Evolutionary conservation across 2,888 invertebrate species (phyloP), one percentile per base, ranked within the genome.

Genomic region (Mylabris sibirica): DNA sequence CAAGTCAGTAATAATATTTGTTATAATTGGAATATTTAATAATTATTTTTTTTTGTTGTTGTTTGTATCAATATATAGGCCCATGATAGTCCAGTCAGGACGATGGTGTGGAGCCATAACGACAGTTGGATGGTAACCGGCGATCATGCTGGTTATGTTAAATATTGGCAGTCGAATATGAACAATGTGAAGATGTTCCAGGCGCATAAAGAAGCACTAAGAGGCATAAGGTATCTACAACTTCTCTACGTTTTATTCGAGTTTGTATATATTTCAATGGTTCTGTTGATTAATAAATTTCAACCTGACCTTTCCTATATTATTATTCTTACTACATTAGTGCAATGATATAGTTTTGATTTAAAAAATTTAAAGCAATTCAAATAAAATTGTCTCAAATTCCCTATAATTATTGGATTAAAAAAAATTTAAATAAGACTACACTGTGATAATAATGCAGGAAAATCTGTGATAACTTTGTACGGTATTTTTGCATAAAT

Each of bases 111-210:
- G 99, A 98, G 98, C 65, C 97, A 98, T 86, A 98, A 97, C 81
- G 99, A 99, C 87, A 94, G 95, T 79, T 99, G 99, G 99, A 98
- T 99, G 97, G 95, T 99, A 71, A 99, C 99, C 0, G 99, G 97
- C 24, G 99, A 99, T 87, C 98, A 99, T 85, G 93, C 94, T 64
- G 99, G 99, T 70, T 99, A 96, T 85, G 97, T 99, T 75, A 99
- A 99, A 84, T 99, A 99, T 87, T 99, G 99, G 99, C 99, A 99
- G 89, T 97, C 98, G 79, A 99, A 99, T 87, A 99, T 99, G 99
- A 99, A 99, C 89, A 99, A 99, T 88, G 99, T 99, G 68, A 99
- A 99, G 90, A 99, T 99, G 98, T 99, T 97, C 89, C 99, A 99
- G 87, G 99, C 99, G 67, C 99, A 99, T 87, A 99, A 99, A 91